Evolutionary conservation across 1,140 invertebrate species (phyloP), one percentile per base, ranked within the genome.

Genomic region (Leptinotarsa undecemlineata): DNA sequence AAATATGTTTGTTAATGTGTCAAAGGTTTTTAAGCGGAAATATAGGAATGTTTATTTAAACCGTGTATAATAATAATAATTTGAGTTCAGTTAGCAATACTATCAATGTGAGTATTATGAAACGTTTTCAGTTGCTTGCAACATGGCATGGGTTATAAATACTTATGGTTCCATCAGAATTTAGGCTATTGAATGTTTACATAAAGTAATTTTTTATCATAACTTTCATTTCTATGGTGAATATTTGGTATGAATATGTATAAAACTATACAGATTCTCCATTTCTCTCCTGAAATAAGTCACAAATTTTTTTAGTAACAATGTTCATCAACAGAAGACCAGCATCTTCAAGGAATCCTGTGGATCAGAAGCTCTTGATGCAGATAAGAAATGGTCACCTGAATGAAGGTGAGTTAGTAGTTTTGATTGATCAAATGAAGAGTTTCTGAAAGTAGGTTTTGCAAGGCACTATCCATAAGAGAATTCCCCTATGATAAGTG

Each of bases 361-460:
- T 57, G 51, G 51, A 57, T 57, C 51, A 57, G 14, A 57, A 57
- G n/a, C n/a, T 57, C 15, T 57, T 57, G 51, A 57, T 57, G 51
- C 51, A 57, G 17, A 57, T 57, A n/a, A 57, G 51, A 57, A 57
- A 57, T 57, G 51, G 51, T 57, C 51, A 57, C 14, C 14, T 57
- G 51, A 57, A 57, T 57, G 51, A 57, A 17, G 51, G 51, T 57
- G n/a, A 57, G 51, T 57, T 19, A 14, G 6, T n/a, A 57, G 0
- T 42, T 42, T 42, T 42, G 33, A 33, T 33, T 8, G 26, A 33
- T 33, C 26, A 33, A 33, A 33, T 33, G 26, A 33, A 33, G 26
- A 33, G 26, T 8, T 33, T 33, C 26, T 8, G 6, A 33, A 33
- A 8, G 26, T 33, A 33, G 26, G 5, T 33, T 33, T 33, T 6